Evolutionary conservation across 2,888 invertebrate genomes (phyloP).

Genomic region (Trachelus troglodyta): DNA sequence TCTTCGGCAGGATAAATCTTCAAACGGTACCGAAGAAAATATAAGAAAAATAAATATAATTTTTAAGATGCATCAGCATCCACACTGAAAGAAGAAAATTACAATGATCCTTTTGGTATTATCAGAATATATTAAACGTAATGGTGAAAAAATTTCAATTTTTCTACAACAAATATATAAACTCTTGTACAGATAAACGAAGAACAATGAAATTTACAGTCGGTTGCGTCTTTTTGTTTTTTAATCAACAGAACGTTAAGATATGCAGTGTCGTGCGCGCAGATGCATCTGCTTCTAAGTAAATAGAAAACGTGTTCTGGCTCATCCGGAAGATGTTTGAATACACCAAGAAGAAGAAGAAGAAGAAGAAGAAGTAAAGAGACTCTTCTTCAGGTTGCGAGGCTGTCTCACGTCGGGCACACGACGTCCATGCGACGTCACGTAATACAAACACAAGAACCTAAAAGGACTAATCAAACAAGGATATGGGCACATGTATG

Average conservation of each 20-base stretch:
- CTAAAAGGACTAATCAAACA: slow-evolving; percentile 56
- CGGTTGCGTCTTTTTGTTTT: not conserved
- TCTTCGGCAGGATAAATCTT: not conserved
- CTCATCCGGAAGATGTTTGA: slow-evolving; percentile 17
- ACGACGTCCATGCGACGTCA: slow-evolving; percentile 38
- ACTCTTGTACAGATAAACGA: not conserved
- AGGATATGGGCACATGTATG: not conserved
- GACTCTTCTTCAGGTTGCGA: slow-evolving; percentile 17
- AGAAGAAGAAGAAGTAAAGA: not conserved
- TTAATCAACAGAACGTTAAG: not conserved
- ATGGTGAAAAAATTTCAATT: not conserved
- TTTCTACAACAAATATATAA: not conserved
- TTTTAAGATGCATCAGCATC: not conserved
- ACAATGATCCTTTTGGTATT: not conserved
- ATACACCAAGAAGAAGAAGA: not conserved
- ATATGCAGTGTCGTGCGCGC: not conserved
- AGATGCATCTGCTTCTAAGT: slow-evolving; percentile 52
- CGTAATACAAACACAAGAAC: slow-evolving; percentile 46
- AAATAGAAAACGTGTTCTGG: slow-evolving; percentile 34
- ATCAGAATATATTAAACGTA: not conserved
- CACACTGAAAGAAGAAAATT: not conserved
- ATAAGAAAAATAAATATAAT: not conserved
- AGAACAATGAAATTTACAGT: not conserved
- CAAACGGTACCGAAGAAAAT: not conserved
- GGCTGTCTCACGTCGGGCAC: slow-evolving; percentile 33